Conservation (phyloP, 2,113 vertebrate genomes). For the Ammodytes marinus region DNA sequence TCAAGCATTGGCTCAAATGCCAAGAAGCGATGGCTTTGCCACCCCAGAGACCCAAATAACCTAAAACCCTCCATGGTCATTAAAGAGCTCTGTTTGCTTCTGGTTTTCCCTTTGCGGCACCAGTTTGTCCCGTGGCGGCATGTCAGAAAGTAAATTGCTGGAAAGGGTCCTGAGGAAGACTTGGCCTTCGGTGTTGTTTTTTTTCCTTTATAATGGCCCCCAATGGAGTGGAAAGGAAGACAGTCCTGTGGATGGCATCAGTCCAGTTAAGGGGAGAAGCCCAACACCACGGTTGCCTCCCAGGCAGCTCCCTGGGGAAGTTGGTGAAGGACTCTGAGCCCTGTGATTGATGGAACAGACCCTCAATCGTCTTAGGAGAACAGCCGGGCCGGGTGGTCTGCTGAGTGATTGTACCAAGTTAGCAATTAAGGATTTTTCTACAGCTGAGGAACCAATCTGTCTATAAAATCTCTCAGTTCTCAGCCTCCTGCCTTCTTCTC, state of each 20-base stretch:
- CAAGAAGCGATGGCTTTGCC: conserved; percentile 56
- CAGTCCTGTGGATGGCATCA: conserved; percentile 49
- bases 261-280: conserved; percentile 38
- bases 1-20: conserved; percentile 57
- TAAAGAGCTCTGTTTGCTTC: conserved; percentile 57
- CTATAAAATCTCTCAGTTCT: conserved; percentile 40
- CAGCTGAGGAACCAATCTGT: conserved; percentile 51
- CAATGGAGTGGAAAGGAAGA: conserved; percentile 46
- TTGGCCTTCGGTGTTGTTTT: conserved; percentile 48
- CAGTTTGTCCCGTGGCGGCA: conserved; percentile 57
- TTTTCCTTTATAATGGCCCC: conserved; percentile 44
- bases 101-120: conserved; percentile 52
- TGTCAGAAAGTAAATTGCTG: conserved; percentile 48
- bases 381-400: conserved; percentile 68
- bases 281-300: conserved; percentile 49
- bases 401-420: conserved; percentile 63
- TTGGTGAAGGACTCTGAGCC: conserved; percentile 50
- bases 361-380: conserved; percentile 46
- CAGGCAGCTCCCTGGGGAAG: conserved; percentile 51
- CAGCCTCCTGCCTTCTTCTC: conserved; percentile 33
- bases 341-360: conserved; percentile 71
- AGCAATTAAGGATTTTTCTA: conserved; percentile 72
- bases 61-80: conserved; percentile 61
- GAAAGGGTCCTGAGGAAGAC: conserved; percentile 41
- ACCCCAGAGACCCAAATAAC: conserved; percentile 45